Conservation (phyloP, 2,888 invertebrate genomes). For the Gari tellinella region DNA sequence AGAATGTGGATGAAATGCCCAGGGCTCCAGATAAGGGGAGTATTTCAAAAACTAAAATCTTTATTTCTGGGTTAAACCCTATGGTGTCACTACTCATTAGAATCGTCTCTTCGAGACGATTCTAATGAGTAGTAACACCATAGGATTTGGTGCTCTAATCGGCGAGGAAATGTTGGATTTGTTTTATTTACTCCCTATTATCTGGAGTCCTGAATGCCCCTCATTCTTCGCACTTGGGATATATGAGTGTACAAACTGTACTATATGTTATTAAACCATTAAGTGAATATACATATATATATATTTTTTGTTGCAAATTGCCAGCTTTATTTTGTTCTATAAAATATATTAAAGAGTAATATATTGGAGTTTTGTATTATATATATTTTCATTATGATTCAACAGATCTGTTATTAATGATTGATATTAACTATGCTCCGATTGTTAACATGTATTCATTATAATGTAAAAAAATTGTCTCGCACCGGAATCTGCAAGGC, state of each 20-base stretch:
- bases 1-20: no score
- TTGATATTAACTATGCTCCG: constrained; percentile 1
- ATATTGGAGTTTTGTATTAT: constrained; percentile 61
- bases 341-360: constrained; percentile 61
- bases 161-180: no score
- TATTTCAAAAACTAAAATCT: no score
- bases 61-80: no score
- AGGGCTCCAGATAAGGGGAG: no score
- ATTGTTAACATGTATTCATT: constrained; percentile 2
- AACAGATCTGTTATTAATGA: constrained; percentile 45
- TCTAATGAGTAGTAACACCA: no score
- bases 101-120: no score
- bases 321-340: constrained; percentile 62
- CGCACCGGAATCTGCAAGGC: neutral
- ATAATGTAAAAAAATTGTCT: neutral
- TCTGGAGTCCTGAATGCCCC: no score
- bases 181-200: no score
- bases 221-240: no score
- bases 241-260: constrained; percentile 51
- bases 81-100: no score
- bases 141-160: no score
- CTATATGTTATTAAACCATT: constrained; percentile 16
- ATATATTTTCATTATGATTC: constrained; percentile 52
- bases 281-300: constrained; percentile 55
- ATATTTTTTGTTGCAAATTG: constrained; percentile 52